phyloP scores from a whole-genome alignment of 2,113 vertebrate species.

The Sakesphorus luctuosus region DNA sequence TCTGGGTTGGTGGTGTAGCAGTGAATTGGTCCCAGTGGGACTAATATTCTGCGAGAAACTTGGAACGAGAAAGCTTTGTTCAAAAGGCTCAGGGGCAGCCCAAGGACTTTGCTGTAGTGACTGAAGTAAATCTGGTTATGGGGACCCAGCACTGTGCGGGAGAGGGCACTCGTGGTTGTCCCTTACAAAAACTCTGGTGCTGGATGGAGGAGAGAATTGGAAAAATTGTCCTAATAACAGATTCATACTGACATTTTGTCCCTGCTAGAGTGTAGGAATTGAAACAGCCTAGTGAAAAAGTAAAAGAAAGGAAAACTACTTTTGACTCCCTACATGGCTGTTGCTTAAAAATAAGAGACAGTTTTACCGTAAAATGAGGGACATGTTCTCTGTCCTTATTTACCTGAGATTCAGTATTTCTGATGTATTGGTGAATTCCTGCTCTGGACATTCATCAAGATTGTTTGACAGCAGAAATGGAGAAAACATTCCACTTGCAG shows the following conservation, averaged over 20 bases:
- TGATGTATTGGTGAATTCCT: not conserved
- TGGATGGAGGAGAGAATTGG: not conserved
- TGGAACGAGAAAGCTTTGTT: not conserved
- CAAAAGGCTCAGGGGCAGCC: slow-evolving; percentile 30
- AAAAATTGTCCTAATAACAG: not conserved
- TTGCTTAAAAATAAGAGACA: not conserved
- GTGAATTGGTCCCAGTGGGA: slow-evolving; percentile 54
- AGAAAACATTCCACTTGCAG: not conserved
- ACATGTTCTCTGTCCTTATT: not conserved
- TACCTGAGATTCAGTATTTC: not conserved
- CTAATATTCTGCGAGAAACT: slow-evolving; percentile 15
- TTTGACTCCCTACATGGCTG: not conserved
- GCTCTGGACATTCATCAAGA: not conserved
- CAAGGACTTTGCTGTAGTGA: not conserved
- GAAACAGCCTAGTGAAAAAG: not conserved
- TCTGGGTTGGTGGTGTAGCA: not conserved
- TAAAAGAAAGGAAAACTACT: not conserved
- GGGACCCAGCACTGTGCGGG: not conserved
- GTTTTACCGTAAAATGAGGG: not conserved
- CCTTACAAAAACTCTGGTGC: not conserved
- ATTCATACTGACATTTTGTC: not conserved
- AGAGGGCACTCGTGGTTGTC: not conserved
- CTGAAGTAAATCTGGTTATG: not conserved
- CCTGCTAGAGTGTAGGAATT: not conserved
- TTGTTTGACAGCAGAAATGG: not conserved